A percentile compares a stretch with the other conserved stretches of the same genome.
Evolutionary conservation across 2,888 invertebrate genomes (phyloP).

Genomic region (Drosophila maculinotata): DNA sequence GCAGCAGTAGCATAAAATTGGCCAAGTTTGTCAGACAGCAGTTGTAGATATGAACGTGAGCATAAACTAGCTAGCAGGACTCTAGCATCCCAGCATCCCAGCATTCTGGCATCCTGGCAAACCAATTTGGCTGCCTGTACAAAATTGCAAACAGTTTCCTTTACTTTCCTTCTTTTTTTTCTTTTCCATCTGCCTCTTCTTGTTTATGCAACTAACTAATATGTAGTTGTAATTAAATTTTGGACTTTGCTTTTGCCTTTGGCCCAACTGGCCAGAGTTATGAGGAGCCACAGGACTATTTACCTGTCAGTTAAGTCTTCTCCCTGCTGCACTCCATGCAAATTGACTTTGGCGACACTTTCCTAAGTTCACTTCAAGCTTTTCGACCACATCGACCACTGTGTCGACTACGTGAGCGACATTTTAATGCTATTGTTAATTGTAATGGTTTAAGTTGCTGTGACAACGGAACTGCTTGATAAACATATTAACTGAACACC

Average conservation of each 20-base stretch:
- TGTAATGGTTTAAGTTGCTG: slow-evolving; percentile 25
- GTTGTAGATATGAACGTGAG: slow-evolving; percentile 37
- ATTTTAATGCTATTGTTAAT: slow-evolving; percentile 39
- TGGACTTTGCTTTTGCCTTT: slow-evolving; percentile 33
- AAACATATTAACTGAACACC: slow-evolving; percentile 21
- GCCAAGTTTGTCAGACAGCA: slow-evolving; percentile 71
- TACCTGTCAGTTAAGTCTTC: slow-evolving; percentile 53
- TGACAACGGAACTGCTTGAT: background rate
- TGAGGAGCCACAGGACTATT: slow-evolving; percentile 27
- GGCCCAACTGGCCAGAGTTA: slow-evolving; percentile 25
- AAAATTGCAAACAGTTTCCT: slow-evolving; percentile 54
- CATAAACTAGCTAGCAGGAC: slow-evolving; percentile 23
- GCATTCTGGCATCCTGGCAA: slow-evolving; percentile 13
- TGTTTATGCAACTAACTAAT: slow-evolving; percentile 72
- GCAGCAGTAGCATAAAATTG: slow-evolving; percentile 59
- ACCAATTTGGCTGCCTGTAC: slow-evolving; percentile 60
- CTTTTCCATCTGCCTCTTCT: slow-evolving; percentile 18
- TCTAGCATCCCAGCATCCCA: background rate
- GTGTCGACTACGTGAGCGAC: slow-evolving; percentile 37
- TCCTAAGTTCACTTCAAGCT: slow-evolving; percentile 24
- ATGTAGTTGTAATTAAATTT: slow-evolving; percentile 77
- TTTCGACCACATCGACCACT: slow-evolving; percentile 8
- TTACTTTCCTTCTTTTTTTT: background rate
- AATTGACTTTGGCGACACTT: slow-evolving; percentile 50
- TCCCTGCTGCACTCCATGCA: slow-evolving; percentile 39